Evolutionary conservation across 2,888 invertebrate species (phyloP), one percentile per base, ranked within the genome.

Genomic region (Coelinius sp.): DNA sequence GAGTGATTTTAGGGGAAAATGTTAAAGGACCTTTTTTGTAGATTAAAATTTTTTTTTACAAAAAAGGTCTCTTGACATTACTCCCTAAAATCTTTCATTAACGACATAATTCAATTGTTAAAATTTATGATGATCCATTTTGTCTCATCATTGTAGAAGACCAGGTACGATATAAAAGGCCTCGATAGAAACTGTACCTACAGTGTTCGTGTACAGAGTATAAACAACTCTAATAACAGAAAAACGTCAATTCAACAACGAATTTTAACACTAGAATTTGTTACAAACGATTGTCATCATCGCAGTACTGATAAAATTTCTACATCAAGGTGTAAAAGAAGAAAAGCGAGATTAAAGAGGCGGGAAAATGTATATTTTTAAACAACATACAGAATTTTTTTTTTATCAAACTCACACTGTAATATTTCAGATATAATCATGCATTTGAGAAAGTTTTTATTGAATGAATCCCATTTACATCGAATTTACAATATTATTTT

Each of bases 1-100:
- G n/a, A n/a, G n/a, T n/a, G n/a, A n/a, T n/a, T n/a, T n/a, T n/a
- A n/a, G n/a, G n/a, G n/a, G n/a, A 77, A 68, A 25, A 78, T 79
- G 27, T 83, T 83, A 53, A 81, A 78, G 38, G 83, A 83, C 73
- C 31, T n/a, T n/a, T n/a, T n/a, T n/a, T n/a, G n/a, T n/a, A n/a
- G n/a, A n/a, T n/a, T n/a, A n/a, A n/a, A n/a, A n/a, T n/a, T 31
- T 31, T 31, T 31, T 31, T 66, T 59, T 31, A 64, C 22, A 64
- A 41, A 64, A 31, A 52, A 67, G n/a, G n/a, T n/a, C n/a, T n/a
- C n/a, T n/a, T n/a, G n/a, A 35, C 0, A n/a, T n/a, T n/a, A n/a
- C n/a, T n/a, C n/a, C n/a, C n/a, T n/a, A n/a, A n/a, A n/a, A n/a
- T n/a, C n/a, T n/a, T n/a, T n/a, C n/a, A n/a, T n/a, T n/a, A n/a